Percentiles rank a stretch among this genome's conserved stretches.
Evolutionary conservation across 2,797 vertebrate species (phyloP).

Genomic region (Gallinago nigripennis): DNA sequence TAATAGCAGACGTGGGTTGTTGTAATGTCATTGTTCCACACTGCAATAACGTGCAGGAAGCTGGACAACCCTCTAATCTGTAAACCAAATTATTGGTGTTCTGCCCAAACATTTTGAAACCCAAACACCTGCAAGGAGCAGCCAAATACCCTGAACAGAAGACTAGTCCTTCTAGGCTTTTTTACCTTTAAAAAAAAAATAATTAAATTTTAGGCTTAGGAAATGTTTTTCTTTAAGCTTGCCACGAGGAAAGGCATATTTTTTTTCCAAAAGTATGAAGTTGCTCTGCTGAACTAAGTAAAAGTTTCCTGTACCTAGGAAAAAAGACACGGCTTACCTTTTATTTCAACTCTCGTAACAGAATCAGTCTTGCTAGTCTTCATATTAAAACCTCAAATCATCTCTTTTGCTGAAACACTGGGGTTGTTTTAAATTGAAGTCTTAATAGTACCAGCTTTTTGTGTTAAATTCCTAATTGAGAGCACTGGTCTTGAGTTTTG

Average conservation of each 20-base stretch:
- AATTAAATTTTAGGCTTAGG: neutral
- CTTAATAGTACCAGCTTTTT: neutral
- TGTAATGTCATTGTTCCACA: constrained; percentile 47
- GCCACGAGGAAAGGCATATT: neutral
- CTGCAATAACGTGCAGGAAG: neutral
- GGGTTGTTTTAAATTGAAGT: neutral
- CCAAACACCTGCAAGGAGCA: constrained; percentile 33
- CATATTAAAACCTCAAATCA: neutral
- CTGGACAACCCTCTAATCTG: constrained; percentile 23
- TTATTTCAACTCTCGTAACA: neutral
- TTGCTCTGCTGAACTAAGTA: neutral
- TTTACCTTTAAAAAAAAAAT: neutral
- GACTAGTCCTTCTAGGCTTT: neutral
- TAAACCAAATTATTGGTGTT: constrained; percentile 53
- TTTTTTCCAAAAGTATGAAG: neutral
- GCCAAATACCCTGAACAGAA: neutral
- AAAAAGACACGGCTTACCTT: neutral
- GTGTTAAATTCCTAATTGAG: neutral
- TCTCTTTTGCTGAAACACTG: neutral
- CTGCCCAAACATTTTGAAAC: constrained; percentile 44
- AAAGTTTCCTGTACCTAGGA: neutral
- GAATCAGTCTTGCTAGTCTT: neutral
- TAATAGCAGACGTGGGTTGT: neutral
- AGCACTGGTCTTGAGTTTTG: neutral
- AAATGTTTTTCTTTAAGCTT: constrained; percentile 13